Evolutionary conservation across 1,140 invertebrate species (phyloP).

Genomic region (Harpegnathos saltator): DNA sequence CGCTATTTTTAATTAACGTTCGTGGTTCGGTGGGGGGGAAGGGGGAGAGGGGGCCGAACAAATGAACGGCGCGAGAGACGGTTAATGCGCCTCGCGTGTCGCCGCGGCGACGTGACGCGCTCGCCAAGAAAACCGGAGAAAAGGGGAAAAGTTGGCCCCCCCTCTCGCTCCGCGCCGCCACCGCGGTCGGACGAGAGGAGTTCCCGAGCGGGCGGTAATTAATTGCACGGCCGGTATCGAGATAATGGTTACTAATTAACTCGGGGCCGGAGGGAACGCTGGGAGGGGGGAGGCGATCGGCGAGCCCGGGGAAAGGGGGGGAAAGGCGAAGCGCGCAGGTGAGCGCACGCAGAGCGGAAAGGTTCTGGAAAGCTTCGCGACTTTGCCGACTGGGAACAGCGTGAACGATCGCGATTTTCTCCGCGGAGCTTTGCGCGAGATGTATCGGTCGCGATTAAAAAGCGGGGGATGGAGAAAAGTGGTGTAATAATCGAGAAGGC

Average conservation of each 20-base stretch:
- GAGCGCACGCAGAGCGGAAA: slow-evolving; percentile 5
- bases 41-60: too few species aligned
- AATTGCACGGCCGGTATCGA: slow-evolving; percentile 67
- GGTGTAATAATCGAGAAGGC: neutral
- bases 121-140: slow-evolving; percentile 7
- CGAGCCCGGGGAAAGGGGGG: neutral
- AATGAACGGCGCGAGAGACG: slow-evolving; percentile 16
- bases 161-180: too few species aligned
- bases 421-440: slow-evolving; percentile 45
- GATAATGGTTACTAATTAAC: slow-evolving; percentile 76
- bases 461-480: neutral
- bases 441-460: slow-evolving; percentile 44
- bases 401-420: slow-evolving; percentile 48
- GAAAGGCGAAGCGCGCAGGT: slow-evolving; percentile 4
- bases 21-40: neutral
- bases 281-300: slow-evolving; percentile 59
- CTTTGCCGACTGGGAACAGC: slow-evolving; percentile 24
- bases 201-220: slow-evolving; percentile 55
- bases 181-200: slow-evolving; percentile 11
- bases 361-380: slow-evolving; percentile 15
- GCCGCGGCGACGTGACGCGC: neutral
- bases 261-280: slow-evolving; percentile 30
- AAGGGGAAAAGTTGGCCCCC: slow-evolving; percentile 10
- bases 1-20: slow-evolving; percentile 34
- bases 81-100: slow-evolving; percentile 33